Percentiles rank a stretch among this genome's conserved stretches.
Evolutionary conservation across 35 echinoderm and acorn worm species (phyloP).

Genomic region (Chiridota heheva): DNA sequence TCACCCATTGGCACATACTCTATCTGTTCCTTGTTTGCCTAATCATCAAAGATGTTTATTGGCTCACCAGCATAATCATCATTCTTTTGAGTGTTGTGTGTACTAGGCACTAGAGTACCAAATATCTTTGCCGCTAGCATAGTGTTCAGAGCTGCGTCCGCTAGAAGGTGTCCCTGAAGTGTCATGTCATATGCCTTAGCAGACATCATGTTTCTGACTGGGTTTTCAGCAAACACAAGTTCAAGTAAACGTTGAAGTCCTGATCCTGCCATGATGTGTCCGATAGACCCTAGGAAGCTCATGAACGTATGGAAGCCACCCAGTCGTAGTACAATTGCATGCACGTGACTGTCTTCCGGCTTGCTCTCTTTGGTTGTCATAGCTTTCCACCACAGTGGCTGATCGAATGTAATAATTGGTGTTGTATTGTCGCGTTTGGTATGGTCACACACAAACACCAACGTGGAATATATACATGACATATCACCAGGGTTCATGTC

Average conservation of each 20-base stretch:
- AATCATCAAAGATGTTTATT: too few species aligned
- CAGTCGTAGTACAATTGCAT: slow-evolving; percentile 26
- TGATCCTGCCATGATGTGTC: slow-evolving; percentile 40
- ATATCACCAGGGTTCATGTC: slow-evolving; percentile 50
- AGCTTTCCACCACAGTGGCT: slow-evolving; percentile 68
- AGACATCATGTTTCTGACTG: slow-evolving; percentile 41
- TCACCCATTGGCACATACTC: too few species aligned
- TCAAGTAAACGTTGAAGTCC: slow-evolving; percentile 28
- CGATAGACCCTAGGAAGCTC: slow-evolving; percentile 62
- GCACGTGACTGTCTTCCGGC: slow-evolving; percentile 1
- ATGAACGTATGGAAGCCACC: slow-evolving; percentile 63
- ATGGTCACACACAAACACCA: slow-evolving; percentile 33
- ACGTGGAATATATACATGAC: slow-evolving; percentile 49
- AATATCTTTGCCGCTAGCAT: neutral
- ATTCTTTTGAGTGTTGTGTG: too few species aligned
- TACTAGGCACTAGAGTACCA: too few species aligned
- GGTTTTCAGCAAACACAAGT: slow-evolving; percentile 38
- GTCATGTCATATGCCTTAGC: slow-evolving; percentile 42
- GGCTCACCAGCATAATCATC: too few species aligned
- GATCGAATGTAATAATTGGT: slow-evolving; percentile 44
- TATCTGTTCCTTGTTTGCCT: too few species aligned
- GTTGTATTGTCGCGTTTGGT: slow-evolving; percentile 40
- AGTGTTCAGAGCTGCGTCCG: slow-evolving; percentile 39
- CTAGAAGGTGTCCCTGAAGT: slow-evolving; percentile 43
- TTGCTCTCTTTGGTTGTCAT: slow-evolving; percentile 19